phyloP scores from a whole-genome alignment of 2,113 vertebrate species.

The Sylvilagus bachmani region DNA sequence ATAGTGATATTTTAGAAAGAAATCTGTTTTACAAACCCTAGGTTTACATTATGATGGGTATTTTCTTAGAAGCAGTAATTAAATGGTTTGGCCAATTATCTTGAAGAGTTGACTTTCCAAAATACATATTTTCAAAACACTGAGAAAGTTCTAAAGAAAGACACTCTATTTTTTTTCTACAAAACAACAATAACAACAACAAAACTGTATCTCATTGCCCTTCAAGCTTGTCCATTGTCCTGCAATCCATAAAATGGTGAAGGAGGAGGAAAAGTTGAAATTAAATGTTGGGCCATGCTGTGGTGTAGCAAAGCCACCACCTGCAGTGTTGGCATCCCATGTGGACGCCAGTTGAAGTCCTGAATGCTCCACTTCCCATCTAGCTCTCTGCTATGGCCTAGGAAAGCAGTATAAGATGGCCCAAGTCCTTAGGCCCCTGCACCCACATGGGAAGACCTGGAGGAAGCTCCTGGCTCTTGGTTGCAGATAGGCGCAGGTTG shows the following conservation, averaged over 20 bases:
- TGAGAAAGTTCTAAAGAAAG: not conserved
- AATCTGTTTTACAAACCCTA: not conserved
- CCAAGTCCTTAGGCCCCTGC: too few species aligned
- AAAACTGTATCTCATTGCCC: not conserved
- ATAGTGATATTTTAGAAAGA: constrained; percentile 10
- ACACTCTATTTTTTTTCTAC: not conserved
- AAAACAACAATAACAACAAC: too few species aligned
- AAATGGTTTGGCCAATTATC: not conserved
- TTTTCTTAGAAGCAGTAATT: constrained; percentile 48
- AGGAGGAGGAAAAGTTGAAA: not conserved
- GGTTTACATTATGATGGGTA: not conserved
- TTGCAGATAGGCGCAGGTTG: too few species aligned
- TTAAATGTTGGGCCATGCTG: not conserved
- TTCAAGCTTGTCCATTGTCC: not conserved
- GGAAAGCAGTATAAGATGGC: too few species aligned
- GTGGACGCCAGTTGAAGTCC: too few species aligned
- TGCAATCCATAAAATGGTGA: not conserved
- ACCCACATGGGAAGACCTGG: too few species aligned
- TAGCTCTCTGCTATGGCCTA: too few species aligned
- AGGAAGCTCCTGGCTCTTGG: too few species aligned
- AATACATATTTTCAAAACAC: constrained; percentile 2
- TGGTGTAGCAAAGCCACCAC: too few species aligned
- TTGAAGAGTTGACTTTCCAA: constrained; percentile 35
- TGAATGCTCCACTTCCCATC: too few species aligned
- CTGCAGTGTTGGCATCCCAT: too few species aligned